These are phyloP conservation scores for Neogale vison DNA, from an alignment of 2,113 vertebrate genomes.

Conservation along the genomic window DNA sequence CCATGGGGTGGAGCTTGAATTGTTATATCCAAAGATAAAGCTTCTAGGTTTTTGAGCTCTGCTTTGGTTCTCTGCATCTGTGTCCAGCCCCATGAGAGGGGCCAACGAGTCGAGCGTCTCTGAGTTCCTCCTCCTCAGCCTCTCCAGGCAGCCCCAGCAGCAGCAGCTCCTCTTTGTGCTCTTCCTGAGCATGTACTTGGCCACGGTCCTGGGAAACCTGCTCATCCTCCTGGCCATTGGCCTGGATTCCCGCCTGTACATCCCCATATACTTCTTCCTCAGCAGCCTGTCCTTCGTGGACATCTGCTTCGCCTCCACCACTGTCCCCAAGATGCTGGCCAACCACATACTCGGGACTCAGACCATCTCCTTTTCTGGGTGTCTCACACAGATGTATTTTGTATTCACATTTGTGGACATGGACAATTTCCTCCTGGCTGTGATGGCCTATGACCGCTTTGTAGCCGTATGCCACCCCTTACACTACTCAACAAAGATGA, in stretches of 20 bases:
- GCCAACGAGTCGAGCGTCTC: background rate
- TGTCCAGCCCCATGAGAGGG: background rate
- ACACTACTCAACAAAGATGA: slow-evolving; percentile 14
- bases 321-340: slow-evolving; percentile 74
- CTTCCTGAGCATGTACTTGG: slow-evolving; percentile 72
- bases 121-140: slow-evolving; percentile 52
- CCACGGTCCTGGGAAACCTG: slow-evolving; percentile 64
- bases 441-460: slow-evolving; percentile 73
- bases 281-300: slow-evolving; percentile 76
- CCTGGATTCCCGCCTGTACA: slow-evolving; percentile 57
- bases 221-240: slow-evolving; percentile 44
- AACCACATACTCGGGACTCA: background rate
- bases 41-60: background rate
- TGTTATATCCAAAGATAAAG: background rate
- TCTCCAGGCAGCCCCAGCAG: slow-evolving; percentile 60
- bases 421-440: slow-evolving; percentile 74
- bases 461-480: slow-evolving; percentile 66
- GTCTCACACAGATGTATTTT: slow-evolving; percentile 69
- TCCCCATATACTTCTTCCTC: slow-evolving; percentile 80
- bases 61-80: background rate
- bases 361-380: slow-evolving; percentile 72
- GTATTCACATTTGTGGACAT: slow-evolving; percentile 37
- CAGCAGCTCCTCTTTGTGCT: slow-evolving; percentile 67
- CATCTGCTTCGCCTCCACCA: slow-evolving; percentile 72
- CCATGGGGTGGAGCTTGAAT: background rate